Conservation (phyloP, 2,888 invertebrate species). For the Synergus itoensis region DNA sequence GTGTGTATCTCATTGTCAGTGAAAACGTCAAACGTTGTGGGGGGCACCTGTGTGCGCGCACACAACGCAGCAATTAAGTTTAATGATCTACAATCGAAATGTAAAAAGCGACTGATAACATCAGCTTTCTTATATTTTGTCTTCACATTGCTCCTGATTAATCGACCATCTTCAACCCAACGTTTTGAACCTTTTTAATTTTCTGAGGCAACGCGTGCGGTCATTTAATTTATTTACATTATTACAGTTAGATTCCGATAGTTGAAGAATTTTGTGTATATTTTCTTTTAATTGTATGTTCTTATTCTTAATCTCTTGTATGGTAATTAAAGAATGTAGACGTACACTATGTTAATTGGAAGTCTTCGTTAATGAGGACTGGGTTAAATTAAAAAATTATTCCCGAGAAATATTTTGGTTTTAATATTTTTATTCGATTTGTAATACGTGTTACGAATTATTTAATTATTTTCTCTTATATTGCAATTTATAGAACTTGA, state of each 20-base stretch:
- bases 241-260: constrained; percentile 14
- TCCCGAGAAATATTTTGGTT: not conserved
- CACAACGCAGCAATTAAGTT: constrained; percentile 38
- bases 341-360: not conserved
- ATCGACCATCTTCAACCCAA: constrained; percentile 15
- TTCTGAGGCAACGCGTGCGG: constrained; percentile 21
- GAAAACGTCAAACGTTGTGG: constrained; percentile 30
- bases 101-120: constrained; percentile 26
- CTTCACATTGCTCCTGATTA: constrained; percentile 13
- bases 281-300: constrained; percentile 12
- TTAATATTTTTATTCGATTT: not conserved
- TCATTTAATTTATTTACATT: not conserved
- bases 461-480: too few species aligned
- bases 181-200: constrained; percentile 25
- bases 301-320: not conserved
- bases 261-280: not conserved
- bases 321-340: not conserved
- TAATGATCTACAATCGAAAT: constrained; percentile 33
- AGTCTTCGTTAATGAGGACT: not conserved
- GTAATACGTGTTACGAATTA: not conserved
- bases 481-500: too few species aligned
- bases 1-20: not conserved
- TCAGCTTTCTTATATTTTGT: constrained; percentile 25
- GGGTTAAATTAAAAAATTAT: not conserved
- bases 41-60: constrained; percentile 30